Evolutionary conservation across 2,113 vertebrate species (phyloP).

Genomic region (Mixornis gularis): DNA sequence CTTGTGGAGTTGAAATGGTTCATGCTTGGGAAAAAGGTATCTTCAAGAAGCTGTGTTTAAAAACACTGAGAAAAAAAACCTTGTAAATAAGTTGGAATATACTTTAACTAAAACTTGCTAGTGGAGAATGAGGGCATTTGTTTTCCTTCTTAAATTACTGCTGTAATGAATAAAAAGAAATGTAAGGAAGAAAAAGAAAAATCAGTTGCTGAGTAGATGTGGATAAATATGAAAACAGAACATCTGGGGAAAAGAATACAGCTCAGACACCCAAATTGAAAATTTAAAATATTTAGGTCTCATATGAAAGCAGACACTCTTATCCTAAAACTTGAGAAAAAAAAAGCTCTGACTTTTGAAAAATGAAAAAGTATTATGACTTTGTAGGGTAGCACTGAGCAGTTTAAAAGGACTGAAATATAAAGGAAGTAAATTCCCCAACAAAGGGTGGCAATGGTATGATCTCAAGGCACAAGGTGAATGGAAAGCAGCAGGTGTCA

Average conservation of each 20-base stretch:
- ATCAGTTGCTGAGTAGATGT: neutral
- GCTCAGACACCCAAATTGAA: neutral
- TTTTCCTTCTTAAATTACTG: slow-evolving; percentile 6
- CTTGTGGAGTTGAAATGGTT: neutral
- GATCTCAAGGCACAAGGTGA: neutral
- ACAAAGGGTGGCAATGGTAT: accelerated
- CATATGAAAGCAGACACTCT: neutral
- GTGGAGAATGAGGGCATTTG: neutral
- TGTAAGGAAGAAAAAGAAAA: neutral
- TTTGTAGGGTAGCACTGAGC: neutral
- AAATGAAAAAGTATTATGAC: neutral
- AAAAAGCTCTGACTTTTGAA: neutral
- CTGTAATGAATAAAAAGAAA: slow-evolving; percentile 24
- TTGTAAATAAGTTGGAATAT: neutral
- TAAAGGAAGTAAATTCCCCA: neutral
- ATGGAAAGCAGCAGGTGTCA: neutral
- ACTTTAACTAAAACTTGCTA: slow-evolving; percentile 26
- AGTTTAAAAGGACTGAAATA: neutral
- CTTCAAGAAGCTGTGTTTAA: neutral
- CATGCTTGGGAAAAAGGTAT: neutral
- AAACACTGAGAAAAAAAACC: neutral
- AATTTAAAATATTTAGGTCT: neutral
- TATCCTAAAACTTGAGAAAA: neutral
- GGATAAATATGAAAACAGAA: neutral
- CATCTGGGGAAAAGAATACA: neutral